Percentiles rank a stretch among this genome's conserved stretches.
phyloP scores from a whole-genome alignment of 2,888 invertebrate species.

The Leucophenga montana region DNA sequence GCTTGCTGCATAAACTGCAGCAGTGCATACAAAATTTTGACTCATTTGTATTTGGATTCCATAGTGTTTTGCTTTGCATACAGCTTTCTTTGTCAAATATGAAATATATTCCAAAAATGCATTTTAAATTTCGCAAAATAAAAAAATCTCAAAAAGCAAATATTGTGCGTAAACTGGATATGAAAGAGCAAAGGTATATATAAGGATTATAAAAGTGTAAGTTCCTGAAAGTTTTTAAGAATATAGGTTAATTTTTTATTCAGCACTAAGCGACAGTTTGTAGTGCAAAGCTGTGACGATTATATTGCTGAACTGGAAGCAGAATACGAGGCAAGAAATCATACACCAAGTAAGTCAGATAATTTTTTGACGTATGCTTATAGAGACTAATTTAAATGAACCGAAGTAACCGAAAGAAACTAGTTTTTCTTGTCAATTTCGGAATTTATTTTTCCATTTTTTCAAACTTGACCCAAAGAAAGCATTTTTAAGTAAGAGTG shows the following conservation, averaged over 20 bases:
- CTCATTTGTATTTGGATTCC: background rate
- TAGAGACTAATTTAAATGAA: too few relatives aligned
- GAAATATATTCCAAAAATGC: slow-evolving; percentile 54
- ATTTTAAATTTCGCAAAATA: slow-evolving; percentile 42
- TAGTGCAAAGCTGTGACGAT: slow-evolving; percentile 40
- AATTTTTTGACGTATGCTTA: background rate
- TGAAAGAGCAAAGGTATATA: slow-evolving; percentile 44
- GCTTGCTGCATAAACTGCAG: background rate
- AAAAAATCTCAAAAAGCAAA: slow-evolving; percentile 42
- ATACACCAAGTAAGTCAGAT: slow-evolving; percentile 37
- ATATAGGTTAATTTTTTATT: background rate
- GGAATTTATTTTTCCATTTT: too few relatives aligned
- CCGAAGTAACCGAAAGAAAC: too few relatives aligned
- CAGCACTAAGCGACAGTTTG: slow-evolving; percentile 45
- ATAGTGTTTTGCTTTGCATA: background rate
- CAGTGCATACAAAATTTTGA: background rate
- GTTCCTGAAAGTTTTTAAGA: background rate
- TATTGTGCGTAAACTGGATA: slow-evolving; percentile 50
- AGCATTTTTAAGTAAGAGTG: too few relatives aligned
- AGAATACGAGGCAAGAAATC: slow-evolving; percentile 33
- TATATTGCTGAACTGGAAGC: slow-evolving; percentile 39
- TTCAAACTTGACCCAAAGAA: too few relatives aligned
- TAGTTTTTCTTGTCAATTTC: too few relatives aligned
- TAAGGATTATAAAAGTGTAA: background rate
- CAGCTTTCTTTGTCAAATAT: slow-evolving; percentile 35